These are phyloP conservation scores for Unio pictorum DNA, from an alignment of 2,888 invertebrate species.

Conservation along the genomic window DNA sequence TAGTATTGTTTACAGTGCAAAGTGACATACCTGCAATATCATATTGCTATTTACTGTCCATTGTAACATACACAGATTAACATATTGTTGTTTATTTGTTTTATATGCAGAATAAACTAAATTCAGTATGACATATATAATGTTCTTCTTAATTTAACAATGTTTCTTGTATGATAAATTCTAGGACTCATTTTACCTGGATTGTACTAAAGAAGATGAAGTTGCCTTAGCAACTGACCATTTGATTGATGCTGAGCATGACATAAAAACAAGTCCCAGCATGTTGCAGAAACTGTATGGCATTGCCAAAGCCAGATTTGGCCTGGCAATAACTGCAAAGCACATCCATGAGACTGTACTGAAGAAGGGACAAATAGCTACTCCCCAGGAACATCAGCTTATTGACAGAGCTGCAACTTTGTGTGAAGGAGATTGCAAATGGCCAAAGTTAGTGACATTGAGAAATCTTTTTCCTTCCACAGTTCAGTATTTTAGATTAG, in stretches of 20 bases:
- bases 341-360: conserved; percentile 28
- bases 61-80: no score
- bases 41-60: no score
- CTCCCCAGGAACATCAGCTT: conserved; percentile 17
- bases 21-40: no score
- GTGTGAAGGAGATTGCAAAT: conserved; percentile 30
- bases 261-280: conserved; percentile 15
- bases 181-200: conserved; percentile 27
- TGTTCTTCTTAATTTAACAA: neutral
- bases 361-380: conserved; percentile 10
- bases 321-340: conserved; percentile 41
- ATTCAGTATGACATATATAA: neutral
- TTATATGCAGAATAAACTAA: no score
- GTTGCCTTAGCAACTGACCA: conserved; percentile 21
- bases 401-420: conserved; percentile 37
- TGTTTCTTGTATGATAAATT: neutral
- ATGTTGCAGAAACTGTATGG: conserved; percentile 34
- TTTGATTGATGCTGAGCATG: conserved; percentile 14
- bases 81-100: no score
- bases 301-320: conserved; percentile 42
- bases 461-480: no score
- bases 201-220: conserved; percentile 13
- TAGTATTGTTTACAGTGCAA: no score
- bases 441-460: conserved; percentile 35
- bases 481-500: no score